Evolutionary conservation across 2,888 invertebrate species (phyloP), one percentile per base, ranked within the genome.

Genomic region (Pimpla rufipes): DNA sequence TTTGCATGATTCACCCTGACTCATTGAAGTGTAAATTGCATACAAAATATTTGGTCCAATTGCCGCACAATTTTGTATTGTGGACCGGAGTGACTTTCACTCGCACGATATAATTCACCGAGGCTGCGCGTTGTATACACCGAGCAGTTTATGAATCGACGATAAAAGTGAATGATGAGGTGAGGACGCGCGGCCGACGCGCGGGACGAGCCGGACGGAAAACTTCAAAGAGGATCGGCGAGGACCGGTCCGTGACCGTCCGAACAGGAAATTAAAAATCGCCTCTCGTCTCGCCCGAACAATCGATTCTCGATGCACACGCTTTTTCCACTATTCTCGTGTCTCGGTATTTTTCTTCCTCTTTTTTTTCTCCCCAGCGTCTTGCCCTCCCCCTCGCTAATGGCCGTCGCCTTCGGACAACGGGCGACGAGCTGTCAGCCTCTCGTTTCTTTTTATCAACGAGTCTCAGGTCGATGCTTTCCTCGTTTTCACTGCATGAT

Each of bases 181-280:
- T 79, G 83, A 83, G 23, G 57, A 57, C 76, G 79, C 71, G 83
- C 71, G 57, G 76, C 45, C 75, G 71, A 35, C 42, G 52, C 57
- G n/a, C 40, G 55, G 21, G 59, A 40, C 59, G 66, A 29, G 29
- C 57, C n/a, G n/a, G 75, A 23, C 79, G 77, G 83, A 77, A 77
- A 67, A 83, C 80, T 80, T 83, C 83, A 80, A 83, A 83, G 80
- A 70, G 64, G 64, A 75, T 75, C 75, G 55, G 68, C 35, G 62
- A 79, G 66, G 66, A 66, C 45, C 62, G 45, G 59, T 45, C 67
- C 75, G 66, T 85, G 85, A 88, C 84, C 85, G 87, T 90, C 89
- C 89, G 88, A 87, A 89, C 87, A 87, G 88, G 89, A 89, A 90
- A 90, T 90, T 90, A 88, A 87, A 89, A 87, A 83, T 83, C 80